phyloP scores from a whole-genome alignment of 2,888 invertebrate species.

The Tubiluchus corallicola region DNA sequence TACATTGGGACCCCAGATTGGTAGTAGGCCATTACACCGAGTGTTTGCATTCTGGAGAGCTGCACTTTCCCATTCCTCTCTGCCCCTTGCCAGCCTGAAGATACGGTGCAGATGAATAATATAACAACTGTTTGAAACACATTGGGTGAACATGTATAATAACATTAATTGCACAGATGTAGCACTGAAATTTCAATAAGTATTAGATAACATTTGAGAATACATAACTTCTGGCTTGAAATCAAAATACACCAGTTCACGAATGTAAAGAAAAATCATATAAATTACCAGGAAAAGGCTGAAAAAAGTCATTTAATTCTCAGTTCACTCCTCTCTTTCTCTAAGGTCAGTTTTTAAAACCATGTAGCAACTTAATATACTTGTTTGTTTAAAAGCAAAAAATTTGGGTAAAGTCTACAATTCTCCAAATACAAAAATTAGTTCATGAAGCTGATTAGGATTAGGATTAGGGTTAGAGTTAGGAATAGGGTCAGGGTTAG shows the following conservation, averaged over 20 bases:
- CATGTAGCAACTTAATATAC: too few species aligned
- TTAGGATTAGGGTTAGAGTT: too few species aligned
- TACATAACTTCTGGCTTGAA: constrained; percentile 7
- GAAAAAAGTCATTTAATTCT: too few species aligned
- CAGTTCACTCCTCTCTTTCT: too few species aligned
- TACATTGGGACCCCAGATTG: constrained; percentile 88
- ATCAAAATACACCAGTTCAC: not conserved
- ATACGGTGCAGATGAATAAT: constrained; percentile 9
- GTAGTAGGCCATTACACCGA: constrained; percentile 84
- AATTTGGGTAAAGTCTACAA: too few species aligned
- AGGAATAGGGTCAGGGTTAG: too few species aligned
- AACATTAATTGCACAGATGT: not conserved
- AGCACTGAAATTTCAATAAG: not conserved
- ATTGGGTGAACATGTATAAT: not conserved
- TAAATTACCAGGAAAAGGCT: not conserved
- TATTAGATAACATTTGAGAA: not conserved
- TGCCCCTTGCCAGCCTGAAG: constrained; percentile 39
- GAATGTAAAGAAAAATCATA: not conserved
- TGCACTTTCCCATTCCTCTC: constrained; percentile 96
- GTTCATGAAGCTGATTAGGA: too few species aligned
- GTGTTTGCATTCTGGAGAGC: constrained; percentile 95
- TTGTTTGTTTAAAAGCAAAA: too few species aligned
- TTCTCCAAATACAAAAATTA: too few species aligned
- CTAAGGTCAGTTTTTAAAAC: too few species aligned
- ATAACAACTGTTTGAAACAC: not conserved